Evolutionary conservation across 2,113 vertebrate species (phyloP).

Genomic region (Gasterosteus aculeatus): DNA sequence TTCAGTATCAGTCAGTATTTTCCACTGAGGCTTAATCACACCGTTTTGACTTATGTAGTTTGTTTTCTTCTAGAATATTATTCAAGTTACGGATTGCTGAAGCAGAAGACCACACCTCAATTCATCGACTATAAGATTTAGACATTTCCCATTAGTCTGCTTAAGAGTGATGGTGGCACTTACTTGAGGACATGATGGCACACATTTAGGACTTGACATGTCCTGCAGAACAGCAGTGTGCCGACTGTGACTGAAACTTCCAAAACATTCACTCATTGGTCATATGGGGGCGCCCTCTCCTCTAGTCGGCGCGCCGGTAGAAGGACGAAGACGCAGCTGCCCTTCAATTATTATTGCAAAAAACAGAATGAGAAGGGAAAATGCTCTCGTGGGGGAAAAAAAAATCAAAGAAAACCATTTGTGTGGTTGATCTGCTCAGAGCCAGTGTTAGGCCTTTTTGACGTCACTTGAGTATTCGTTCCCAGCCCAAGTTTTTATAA

Average conservation of each 20-base stretch:
- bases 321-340: conserved; percentile 23
- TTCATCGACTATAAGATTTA: background rate
- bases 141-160: background rate
- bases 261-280: conserved; percentile 12
- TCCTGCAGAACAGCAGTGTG: conserved; percentile 1
- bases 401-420: conserved; percentile 38
- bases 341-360: conserved; percentile 51
- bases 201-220: conserved; percentile 7
- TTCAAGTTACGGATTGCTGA: background rate
- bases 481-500: background rate
- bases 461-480: conserved; percentile 40
- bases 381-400: conserved; percentile 46
- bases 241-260: background rate
- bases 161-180: background rate
- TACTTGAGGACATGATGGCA: conserved; percentile 15
- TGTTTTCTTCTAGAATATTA: background rate
- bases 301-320: conserved; percentile 34
- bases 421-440: conserved; percentile 48
- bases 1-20: background rate
- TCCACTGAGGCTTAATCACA: background rate
- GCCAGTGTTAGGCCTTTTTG: conserved; percentile 36
- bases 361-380: conserved; percentile 49
- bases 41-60: background rate
- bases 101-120: conserved; percentile 11
- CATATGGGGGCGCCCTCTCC: conserved; percentile 71